phyloP scores from a whole-genome alignment of 2,113 vertebrate species.

The Oryctolagus cuniculus region mOryCun1.1 NC_091440.1:18006501-18007000 shows the following conservation, averaged over 20 bases:
- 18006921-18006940: constrained; percentile 80
- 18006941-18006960: constrained; percentile 57
- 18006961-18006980: constrained; percentile 70
- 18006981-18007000: constrained; percentile 84
- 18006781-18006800: constrained; percentile 75
- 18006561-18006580: constrained; percentile 85
- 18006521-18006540: constrained; percentile 76
- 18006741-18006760: constrained; percentile 77
- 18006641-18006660: constrained; percentile 68
- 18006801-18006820: constrained; percentile 73
- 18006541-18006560: constrained; percentile 79
- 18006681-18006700: constrained; percentile 78
- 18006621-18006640: constrained; percentile 77
- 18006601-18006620: constrained; percentile 82
- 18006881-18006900: constrained; percentile 71
- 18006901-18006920: constrained; percentile 71
- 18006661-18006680: constrained; percentile 77
- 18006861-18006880: constrained; percentile 39
- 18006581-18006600: constrained; percentile 79
- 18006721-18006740: constrained; percentile 72
- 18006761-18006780: constrained; percentile 75
- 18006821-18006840: constrained; percentile 64
- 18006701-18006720: constrained; percentile 66
- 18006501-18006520: constrained; percentile 75
- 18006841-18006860: constrained; percentile 73